Evolutionary conservation across 2,888 invertebrate species (phyloP).

Genomic region (Alviniconcha strummeri): DNA sequence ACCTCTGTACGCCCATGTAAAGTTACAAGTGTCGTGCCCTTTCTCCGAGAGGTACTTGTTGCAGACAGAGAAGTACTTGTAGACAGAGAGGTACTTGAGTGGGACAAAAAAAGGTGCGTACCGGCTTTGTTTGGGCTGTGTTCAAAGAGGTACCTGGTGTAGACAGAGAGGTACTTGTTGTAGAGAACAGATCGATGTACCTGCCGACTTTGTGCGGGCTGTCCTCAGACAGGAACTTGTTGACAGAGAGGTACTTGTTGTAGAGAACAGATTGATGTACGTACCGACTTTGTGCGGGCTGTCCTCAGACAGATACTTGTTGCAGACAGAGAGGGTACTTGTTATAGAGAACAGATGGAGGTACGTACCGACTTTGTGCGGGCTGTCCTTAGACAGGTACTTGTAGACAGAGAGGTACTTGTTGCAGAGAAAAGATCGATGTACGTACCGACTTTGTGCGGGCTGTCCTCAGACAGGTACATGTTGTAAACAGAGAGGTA

Average conservation of each 20-base stretch:
- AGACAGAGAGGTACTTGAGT: too few relatives aligned
- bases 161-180: conserved; percentile 38
- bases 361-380: conserved; percentile 58
- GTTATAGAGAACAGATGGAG: conserved; percentile 22
- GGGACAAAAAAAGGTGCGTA: conserved; percentile 49
- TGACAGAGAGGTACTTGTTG: too few relatives aligned
- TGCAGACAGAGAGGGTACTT: conserved; percentile 45
- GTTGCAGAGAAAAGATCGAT: too few relatives aligned
- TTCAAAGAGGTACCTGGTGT: conserved; percentile 64
- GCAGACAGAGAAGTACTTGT: too few relatives aligned
- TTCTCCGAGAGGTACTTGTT: too few relatives aligned
- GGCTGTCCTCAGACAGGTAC: conserved; percentile 62
- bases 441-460: conserved; percentile 59
- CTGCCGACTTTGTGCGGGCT: not conserved
- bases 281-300: conserved; percentile 62
- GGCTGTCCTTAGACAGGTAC: conserved; percentile 61
- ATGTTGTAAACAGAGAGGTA: conserved; percentile 59
- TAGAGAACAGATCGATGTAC: conserved; percentile 39
- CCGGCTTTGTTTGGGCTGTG: conserved; percentile 62
- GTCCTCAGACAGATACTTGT: conserved; percentile 63
- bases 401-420: conserved; percentile 65
- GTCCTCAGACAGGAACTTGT: too few relatives aligned
- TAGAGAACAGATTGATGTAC: conserved; percentile 17
- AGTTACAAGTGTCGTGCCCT: too few relatives aligned
- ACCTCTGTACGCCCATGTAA: too few relatives aligned